Base-by-base conservation (phyloP, 2,888 invertebrate species). In the Drosophila greeni region DNA sequence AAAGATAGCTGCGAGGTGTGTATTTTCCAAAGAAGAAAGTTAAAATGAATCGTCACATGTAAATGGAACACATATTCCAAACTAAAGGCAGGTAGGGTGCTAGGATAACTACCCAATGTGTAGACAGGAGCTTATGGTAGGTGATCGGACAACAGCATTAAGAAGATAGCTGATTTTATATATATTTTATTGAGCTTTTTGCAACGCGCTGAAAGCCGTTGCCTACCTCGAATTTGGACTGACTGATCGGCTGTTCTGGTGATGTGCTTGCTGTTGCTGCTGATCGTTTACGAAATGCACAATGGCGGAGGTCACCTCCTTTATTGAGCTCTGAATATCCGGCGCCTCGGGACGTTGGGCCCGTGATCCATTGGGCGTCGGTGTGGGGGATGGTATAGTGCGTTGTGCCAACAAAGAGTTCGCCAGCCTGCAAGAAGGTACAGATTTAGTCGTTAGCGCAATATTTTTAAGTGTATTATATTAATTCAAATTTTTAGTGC, bases 231-330 rank as follows among this genome's bases (percentile, higher is more conserved):
- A 87, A 80, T 87, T 89, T 51, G 89, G 89, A 79, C 89, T 89
- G 75, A 88, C 75, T 66, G 88, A 89, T 73, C 88, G 82, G 69
- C 88, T 85, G 88, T 88, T 87, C 89, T 91, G 73, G 89, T 85
- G 71, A 53, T 82, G 75, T 16, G 59, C 60, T 48, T 68, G 59
- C 45, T 72, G 70, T 91, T 92, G 55, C 90, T 93, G 86, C 91
- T 92, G 80, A 92, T 93, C 93, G 71, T 93, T 93, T 68, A 96
- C 96, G 91, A 96, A 96, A 88, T 96, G 96, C 57, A 96, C 96
- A 82, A 97, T 96, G 48, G 96, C 96, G 77, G 96, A 96, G 72
- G 96, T 96, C 74, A 96, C 96, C 89, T 96, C 96, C 89, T 96
- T 96, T 87, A 96, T 96, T 61, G 95, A 95, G 71, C 95, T 92